Conservation (phyloP, 2,888 invertebrate species). For the Erpobdella octoculata region DNA sequence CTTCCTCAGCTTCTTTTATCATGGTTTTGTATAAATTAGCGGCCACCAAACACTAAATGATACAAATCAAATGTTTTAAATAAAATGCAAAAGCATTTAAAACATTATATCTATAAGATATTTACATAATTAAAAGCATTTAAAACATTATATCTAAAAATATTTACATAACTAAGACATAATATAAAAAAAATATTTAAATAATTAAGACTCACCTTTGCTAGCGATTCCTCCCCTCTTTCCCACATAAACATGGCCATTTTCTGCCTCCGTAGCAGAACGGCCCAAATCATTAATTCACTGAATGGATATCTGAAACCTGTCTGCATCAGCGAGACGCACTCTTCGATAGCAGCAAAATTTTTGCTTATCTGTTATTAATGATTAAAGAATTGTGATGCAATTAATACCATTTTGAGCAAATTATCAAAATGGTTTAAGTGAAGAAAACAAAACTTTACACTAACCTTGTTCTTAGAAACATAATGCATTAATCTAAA, state of each 20-base stretch:
- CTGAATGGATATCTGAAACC: slow-evolving; percentile 83
- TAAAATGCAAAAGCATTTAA: too few relatives aligned
- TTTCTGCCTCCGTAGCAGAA: slow-evolving; percentile 87
- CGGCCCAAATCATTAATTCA: slow-evolving; percentile 86
- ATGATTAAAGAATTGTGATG: too few relatives aligned
- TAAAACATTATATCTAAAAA: neutral
- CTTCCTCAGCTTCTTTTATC: slow-evolving; percentile 94
- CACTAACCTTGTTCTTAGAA: slow-evolving; percentile 60
- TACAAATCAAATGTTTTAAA: slow-evolving; percentile 24
- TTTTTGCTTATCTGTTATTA: neutral
- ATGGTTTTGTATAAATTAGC: slow-evolving; percentile 91
- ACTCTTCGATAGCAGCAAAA: neutral
- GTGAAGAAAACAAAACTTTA: neutral
- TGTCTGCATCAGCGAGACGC: too few relatives aligned
- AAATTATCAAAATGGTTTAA: too few relatives aligned
- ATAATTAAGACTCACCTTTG: slow-evolving; percentile 74
- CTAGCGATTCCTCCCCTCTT: slow-evolving; percentile 91
- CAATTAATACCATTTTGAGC: too few relatives aligned
- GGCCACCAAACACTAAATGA: slow-evolving; percentile 67
- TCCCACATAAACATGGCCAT: slow-evolving; percentile 98
- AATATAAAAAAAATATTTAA: neutral
- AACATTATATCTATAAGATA: neutral
- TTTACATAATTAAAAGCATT: neutral
- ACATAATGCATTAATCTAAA: slow-evolving; percentile 87
- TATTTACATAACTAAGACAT: neutral